Base-by-base conservation (phyloP, 2,113 vertebrate species). In the Phocoena sinus region DNA sequence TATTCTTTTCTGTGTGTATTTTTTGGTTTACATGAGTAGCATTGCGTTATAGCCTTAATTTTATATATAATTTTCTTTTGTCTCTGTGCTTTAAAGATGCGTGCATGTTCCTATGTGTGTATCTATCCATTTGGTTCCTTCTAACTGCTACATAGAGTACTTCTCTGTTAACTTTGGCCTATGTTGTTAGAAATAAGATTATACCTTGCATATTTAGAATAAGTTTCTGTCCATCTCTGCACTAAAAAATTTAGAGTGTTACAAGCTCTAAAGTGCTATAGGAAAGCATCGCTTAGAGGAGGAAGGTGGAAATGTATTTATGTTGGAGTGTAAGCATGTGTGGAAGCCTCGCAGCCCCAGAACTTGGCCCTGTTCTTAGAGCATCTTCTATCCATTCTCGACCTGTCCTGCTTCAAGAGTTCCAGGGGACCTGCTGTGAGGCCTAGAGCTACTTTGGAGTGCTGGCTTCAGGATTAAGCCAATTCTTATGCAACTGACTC, bases 151-250 rank as follows among this genome's bases (percentile, higher is more conserved):
- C 63, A 74, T 0, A 73, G 36, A 63, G 67, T 53, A 53, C 53
- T 25, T 89, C 77, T 95, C 76, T 97, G 95, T 97, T 95, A 38
- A 60, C 70, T 81, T 92, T 96, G 92, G 82, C 82, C 70, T 93
- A 5, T 92, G 94, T 96, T 95, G 79, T 96, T 96, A 77, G 89
- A 96, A 97, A 89, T 91, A 73, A 84, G 85, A 91, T 67, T 20
- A 81, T 94, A 65, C 67, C 67, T 73, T 96, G 87, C 79, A 18
- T 91, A 83, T 82, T 87, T 90, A 80, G 58, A 89, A 3, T 77
- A 83, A 68, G 88, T 84, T 74, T 95, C n/a, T 89, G 86, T 96
- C 74, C 74, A 58, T 89, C 50, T 87, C 60, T 53, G 26, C 62
- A 68, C 74, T 84, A 60, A 92, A 88, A 67, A 50, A 31, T 53